phyloP scores from a whole-genome alignment of 2,113 vertebrate species.

The Danio rerio region GRCz12tu NC_133191.1:31117501-31118000 shows the following conservation, averaged over 20 bases:
- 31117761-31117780: conserved; percentile 6
- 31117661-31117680: conserved; percentile 44
- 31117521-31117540: not conserved
- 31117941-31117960: not conserved
- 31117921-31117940: not conserved
- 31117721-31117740: conserved; percentile 37
- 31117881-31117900: not conserved
- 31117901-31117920: not conserved
- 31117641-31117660: conserved; percentile 56
- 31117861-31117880: not conserved
- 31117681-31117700: conserved; percentile 44
- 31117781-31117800: conserved; percentile 17
- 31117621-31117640: conserved; percentile 52
- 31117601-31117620: conserved; percentile 35
- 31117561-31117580: conserved; percentile 38
- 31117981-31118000: not conserved
- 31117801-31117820: conserved; percentile 24
- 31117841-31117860: conserved; percentile 1
- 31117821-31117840: conserved; percentile 28
- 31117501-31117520: not conserved
- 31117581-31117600: conserved; percentile 30
- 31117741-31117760: conserved; percentile 26
- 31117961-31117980: not conserved
- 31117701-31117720: conserved; percentile 48
- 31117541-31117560: not conserved